Evolutionary conservation across 2,113 vertebrate genomes (phyloP).

Genomic region (Pongo pygmaeus): DNA sequence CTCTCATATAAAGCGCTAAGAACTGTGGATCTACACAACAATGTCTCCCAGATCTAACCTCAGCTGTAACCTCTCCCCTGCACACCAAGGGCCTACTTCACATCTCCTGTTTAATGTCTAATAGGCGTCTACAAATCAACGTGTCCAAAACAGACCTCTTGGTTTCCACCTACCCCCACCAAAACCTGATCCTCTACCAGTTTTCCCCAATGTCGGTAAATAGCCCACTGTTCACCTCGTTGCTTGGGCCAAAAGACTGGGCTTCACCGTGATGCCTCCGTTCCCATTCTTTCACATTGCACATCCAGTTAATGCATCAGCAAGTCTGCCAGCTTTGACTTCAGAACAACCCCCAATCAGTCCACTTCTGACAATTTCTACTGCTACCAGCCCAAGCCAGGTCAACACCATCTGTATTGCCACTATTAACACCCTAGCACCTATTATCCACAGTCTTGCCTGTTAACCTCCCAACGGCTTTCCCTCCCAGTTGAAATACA

Average conservation of each 20-base stretch:
- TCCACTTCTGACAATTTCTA: not conserved
- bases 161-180: not conserved
- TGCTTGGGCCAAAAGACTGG: not conserved
- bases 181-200: not conserved
- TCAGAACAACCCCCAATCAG: not conserved
- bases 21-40: not conserved
- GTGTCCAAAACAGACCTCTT: not conserved
- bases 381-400: not conserved
- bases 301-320: not conserved
- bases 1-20: not conserved
- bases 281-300: not conserved
- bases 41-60: not conserved
- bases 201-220: not conserved
- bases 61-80: not conserved
- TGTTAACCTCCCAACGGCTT: not conserved
- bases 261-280: not conserved
- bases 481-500: not conserved
- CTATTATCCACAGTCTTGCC: not conserved
- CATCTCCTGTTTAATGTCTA: not conserved
- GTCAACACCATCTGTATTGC: not conserved
- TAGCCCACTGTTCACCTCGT: too few relatives aligned
- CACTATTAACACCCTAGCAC: not conserved
- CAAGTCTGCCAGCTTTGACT: not conserved
- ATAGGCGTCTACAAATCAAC: not conserved
- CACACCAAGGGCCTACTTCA: not conserved